Evolutionary conservation across 2,888 invertebrate genomes (phyloP), one percentile per base, ranked within the genome.

Genomic region (Cremastobaeus sp.): DNA sequence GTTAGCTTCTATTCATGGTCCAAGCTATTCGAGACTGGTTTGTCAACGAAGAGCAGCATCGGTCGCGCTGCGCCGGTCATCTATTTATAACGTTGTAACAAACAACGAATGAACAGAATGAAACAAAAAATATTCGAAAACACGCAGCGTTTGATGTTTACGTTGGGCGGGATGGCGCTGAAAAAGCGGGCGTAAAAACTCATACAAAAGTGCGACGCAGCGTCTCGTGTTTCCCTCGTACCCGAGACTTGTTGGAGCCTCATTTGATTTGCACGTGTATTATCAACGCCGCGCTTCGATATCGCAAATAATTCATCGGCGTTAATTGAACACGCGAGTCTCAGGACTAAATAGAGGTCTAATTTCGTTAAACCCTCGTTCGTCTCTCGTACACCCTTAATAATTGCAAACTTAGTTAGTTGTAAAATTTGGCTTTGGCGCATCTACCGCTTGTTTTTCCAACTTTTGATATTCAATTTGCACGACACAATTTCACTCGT

Each of bases 321-420:
- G 50, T 59, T 59, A 68, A 68, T 52, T 45, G 34, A 50, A 18
- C 41, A 43, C 66, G 43, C 45, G 45, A 39, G 39, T 47, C 45
- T 50, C 4, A 52, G 28, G 52, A 60, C 52, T 55, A 55, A 39
- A 52, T 47, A 54, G n/a, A 60, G 28, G 17, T 47, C 50, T 70
- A 45, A 62, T 70, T 62, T 39, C 25, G 34, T 70, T 62, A 54
- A 60, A 54, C 21, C 17, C 47, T 41, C 55, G 43, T 45, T 32
- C 32, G 28, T 59, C 2, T 20, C 37, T 5, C 32, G 48, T 57
- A 14, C 28, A 54, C 34, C 34, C 47, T 68, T 47, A 39, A 59
- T 60, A 69, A 69, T 69, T 60, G 69, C 47, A 54, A 60, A 60
- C 59, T 69, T 69, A 30, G 54, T 69, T 69, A 54, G 39, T 25